Evolutionary conservation across 2,888 invertebrate genomes (phyloP).

Genomic region (Phengaris arion): DNA sequence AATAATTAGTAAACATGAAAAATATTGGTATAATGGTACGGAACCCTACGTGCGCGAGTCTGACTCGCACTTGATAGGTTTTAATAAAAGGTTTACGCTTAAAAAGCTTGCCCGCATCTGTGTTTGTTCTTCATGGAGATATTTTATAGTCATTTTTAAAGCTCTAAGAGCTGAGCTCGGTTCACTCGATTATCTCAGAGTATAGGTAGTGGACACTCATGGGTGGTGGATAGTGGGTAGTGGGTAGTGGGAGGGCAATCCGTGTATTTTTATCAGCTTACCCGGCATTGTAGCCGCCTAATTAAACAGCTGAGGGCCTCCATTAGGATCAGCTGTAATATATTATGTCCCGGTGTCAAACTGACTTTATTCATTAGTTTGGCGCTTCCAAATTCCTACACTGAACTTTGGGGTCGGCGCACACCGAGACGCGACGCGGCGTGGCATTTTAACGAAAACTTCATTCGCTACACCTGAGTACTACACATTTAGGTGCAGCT

Average conservation of each 20-base stretch:
- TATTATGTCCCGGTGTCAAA: background rate
- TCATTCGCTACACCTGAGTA: too few relatives aligned
- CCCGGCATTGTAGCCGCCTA: background rate
- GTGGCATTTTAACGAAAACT: too few relatives aligned
- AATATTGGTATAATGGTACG: too few relatives aligned
- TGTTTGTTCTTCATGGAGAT: background rate
- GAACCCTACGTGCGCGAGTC: too few relatives aligned
- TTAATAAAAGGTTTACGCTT: background rate
- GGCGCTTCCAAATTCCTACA: background rate
- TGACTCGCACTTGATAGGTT: too few relatives aligned
- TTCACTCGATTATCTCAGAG: background rate
- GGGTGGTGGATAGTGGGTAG: background rate
- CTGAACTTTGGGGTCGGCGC: too few relatives aligned
- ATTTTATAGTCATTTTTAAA: slow-evolving; percentile 4
- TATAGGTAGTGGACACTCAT: background rate
- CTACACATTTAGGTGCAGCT: too few relatives aligned
- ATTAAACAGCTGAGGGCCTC: background rate
- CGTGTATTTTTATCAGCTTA: background rate
- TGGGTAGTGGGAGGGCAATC: background rate
- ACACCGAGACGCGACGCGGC: too few relatives aligned
- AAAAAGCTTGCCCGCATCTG: background rate
- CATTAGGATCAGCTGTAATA: background rate
- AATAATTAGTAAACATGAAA: too few relatives aligned
- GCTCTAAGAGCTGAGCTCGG: background rate
- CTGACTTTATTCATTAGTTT: background rate